These are phyloP conservation scores for Tachyglossus aculeatus DNA, from an alignment of 2,797 vertebrate genomes.

Conservation along the genomic window DNA sequence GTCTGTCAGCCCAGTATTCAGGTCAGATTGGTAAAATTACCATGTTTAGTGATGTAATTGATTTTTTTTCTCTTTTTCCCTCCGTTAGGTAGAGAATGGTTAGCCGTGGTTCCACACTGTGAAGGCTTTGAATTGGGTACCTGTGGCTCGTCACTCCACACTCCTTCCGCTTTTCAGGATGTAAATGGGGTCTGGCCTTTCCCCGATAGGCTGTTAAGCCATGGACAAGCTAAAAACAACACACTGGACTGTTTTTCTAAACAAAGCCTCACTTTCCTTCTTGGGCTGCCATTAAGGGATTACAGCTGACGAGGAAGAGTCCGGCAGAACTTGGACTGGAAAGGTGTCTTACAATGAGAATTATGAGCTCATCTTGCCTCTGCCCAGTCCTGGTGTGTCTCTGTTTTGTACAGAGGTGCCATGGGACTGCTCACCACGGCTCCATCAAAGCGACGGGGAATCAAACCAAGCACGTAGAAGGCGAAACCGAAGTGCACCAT, in stretches of 20 bases:
- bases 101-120: slow-evolving; percentile 66
- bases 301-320: slow-evolving; percentile 57
- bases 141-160: slow-evolving; percentile 20
- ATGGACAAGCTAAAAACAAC: slow-evolving; percentile 82
- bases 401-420: slow-evolving; percentile 93
- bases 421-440: slow-evolving; percentile 83
- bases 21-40: slow-evolving; percentile 22
- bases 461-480: slow-evolving; percentile 87
- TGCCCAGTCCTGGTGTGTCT: slow-evolving; percentile 96
- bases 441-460: slow-evolving; percentile 84
- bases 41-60: slow-evolving; percentile 50
- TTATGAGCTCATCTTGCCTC: slow-evolving; percentile 88
- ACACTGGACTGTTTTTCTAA: slow-evolving; percentile 74
- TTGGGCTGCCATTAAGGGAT: slow-evolving; percentile 69
- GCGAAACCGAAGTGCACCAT: slow-evolving; percentile 95
- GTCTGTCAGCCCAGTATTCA: not conserved
- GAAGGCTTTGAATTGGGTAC: slow-evolving; percentile 71
- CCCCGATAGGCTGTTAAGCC: slow-evolving; percentile 72
- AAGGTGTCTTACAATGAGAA: slow-evolving; percentile 89
- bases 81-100: slow-evolving; percentile 84
- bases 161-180: slow-evolving; percentile 84
- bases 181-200: slow-evolving; percentile 78
- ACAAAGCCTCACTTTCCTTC: slow-evolving; percentile 76
- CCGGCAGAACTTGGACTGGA: slow-evolving; percentile 61
- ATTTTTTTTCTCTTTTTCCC: slow-evolving; percentile 61